Evolutionary conservation across 2,797 vertebrate genomes (phyloP), one percentile per base, ranked within the genome.

Genomic region (Coreius guichenoti): DNA sequence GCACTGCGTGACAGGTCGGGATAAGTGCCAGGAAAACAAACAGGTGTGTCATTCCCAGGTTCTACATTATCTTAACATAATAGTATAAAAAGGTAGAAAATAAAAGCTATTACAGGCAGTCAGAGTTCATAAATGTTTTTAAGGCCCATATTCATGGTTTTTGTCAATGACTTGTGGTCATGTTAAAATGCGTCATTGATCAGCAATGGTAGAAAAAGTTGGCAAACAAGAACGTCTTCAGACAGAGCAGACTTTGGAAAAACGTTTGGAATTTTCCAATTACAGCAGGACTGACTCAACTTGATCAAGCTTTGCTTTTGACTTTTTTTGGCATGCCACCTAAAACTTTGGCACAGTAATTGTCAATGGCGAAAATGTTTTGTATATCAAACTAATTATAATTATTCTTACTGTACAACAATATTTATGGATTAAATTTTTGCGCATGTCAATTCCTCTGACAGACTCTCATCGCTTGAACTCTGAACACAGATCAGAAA

Each of bases 201-300:
- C 63, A 75, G 8, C 58, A 49, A 61, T 78, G 49, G 43, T 69
- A 70, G 31, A 49, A 31, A 61, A 87, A 67, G 65, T 92, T 93
- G 92, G 92, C 93, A 94, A 89, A 84, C 33, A 70, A 87, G 72
- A 75, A 83, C 39, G 65, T 79, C 54, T 75, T 81, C 12, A 61
- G 82, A 31, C 47, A 54, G 73, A 74, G 63, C 45, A 49, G 56
- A 31, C 14, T 26, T 68, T 54, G 31, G 72, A 76, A 17, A 21
- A 31, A 17, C 17, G 0, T 43, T 43, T 47, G 17, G 8, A 67
- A 5, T 29, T 51, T 76, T 83, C 45, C 58, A 76, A 83, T 76
- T 51, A 26, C 29, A 63, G 39, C 47, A 63, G 36, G 58, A 76
- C 8, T 19, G 31, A 65, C 77, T 65, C 23, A 29, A 14, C 49